A percentile compares a stretch with the other conserved stretches of the same genome.
Evolutionary conservation across 2,113 vertebrate species (phyloP).

Genomic region (Rhagologus leucostigma): DNA sequence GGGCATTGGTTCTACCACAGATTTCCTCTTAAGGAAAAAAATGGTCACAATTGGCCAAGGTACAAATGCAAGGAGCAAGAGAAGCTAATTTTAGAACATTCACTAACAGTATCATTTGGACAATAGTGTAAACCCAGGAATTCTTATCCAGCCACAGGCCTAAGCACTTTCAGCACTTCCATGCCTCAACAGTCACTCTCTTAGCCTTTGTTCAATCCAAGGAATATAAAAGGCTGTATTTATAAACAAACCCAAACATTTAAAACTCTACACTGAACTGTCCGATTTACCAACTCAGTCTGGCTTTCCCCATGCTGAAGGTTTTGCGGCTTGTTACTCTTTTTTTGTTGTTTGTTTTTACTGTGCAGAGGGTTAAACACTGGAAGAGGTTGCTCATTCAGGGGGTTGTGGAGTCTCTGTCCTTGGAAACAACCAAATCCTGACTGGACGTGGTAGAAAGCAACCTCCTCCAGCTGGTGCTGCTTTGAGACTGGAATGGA

Average conservation of each 20-base stretch:
- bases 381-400: not conserved
- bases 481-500: not conserved
- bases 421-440: not conserved
- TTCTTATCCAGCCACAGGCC: not conserved
- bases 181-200: not conserved
- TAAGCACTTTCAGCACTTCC: not conserved
- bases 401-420: not conserved
- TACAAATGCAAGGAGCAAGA: not conserved
- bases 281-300: not conserved
- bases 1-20: not conserved
- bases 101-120: not conserved
- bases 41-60: not conserved
- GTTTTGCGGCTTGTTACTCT: not conserved
- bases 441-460: not conserved
- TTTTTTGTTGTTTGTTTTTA: not conserved
- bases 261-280: not conserved
- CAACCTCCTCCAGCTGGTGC: not conserved
- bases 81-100: conserved; percentile 5
- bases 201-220: not conserved
- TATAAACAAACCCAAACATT: not conserved
- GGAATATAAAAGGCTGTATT: not conserved
- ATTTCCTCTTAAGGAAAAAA: conserved; percentile 16
- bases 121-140: not conserved
- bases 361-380: not conserved
- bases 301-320: not conserved